Base-by-base conservation (phyloP, 2,888 invertebrate species). In the Drosophila sordidula region DNA sequence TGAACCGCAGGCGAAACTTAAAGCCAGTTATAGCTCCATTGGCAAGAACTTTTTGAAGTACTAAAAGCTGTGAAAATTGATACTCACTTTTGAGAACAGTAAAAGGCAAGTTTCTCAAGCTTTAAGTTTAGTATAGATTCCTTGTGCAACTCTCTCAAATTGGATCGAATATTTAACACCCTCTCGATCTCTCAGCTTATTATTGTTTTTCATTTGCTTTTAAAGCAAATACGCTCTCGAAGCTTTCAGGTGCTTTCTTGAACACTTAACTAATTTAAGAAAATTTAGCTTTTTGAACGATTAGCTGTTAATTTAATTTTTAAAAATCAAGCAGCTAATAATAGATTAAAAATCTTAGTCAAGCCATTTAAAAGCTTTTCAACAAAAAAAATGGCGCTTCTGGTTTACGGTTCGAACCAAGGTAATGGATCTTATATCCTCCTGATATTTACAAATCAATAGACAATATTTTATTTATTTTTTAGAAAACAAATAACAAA, bases 1-100 rank as follows among this genome's bases (percentile, higher is more conserved):
- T 50, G 42, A 44, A 12, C 55, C 62, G 6, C 8, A 11, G 44
- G 44, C 41, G 18, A 4, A 34, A 8, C 61, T 34, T 50, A 3
- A 41, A 44, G 9, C 26, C 49, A 39, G 6, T 47, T 16, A 0
- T 18, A 42, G 11, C 25, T 9, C 1, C n/a, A 46, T 8, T 34
- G 16, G n/a, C 4, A 34, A 34, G 3, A 16, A 14, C 6, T 44
- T 41, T 29, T 29, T 11, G n/a, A 1, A n/a, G n/a, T n/a, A 18
- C n/a, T 4, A 14, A 45, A 16, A n/a, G 18, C 41, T 36, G 32
- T 12, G 12, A 12, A 34, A 34, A 34, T 34, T 11, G 12, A 34
- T 12, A 34, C 34, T 4, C 12, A 34, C 29, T 29, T 29, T 29
- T 3, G 0, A 29, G 9, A 9, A 29, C 29, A 18, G 8, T 8